Evolutionary conservation across 2,888 invertebrate genomes (phyloP).

Genomic region (Lottia gigantea): DNA sequence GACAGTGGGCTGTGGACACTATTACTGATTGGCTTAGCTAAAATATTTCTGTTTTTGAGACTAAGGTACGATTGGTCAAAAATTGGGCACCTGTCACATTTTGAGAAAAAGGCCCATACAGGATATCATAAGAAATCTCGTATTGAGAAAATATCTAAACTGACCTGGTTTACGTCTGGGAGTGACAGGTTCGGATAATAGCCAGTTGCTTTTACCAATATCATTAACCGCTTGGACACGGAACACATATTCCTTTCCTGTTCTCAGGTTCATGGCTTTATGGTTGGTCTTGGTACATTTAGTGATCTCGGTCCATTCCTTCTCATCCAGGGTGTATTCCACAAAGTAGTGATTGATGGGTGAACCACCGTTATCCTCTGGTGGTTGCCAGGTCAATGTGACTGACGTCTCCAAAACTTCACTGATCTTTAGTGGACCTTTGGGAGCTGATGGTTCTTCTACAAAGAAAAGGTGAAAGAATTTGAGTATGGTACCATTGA

Average conservation of each 20-base stretch:
- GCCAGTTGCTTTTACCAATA: slow-evolving; percentile 47
- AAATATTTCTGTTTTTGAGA: too few relatives aligned
- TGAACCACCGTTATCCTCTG: slow-evolving; percentile 56
- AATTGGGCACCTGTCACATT: too few relatives aligned
- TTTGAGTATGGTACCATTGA: too few relatives aligned
- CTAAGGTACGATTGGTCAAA: too few relatives aligned
- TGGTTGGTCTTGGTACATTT: slow-evolving; percentile 36
- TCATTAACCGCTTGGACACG: slow-evolving; percentile 52
- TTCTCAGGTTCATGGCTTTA: slow-evolving; percentile 73
- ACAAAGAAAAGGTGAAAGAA: slow-evolving; percentile 23
- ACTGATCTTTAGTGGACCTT: slow-evolving; percentile 70
- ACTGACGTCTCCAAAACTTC: slow-evolving; percentile 73
- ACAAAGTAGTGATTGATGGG: slow-evolving; percentile 45
- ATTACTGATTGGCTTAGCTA: too few relatives aligned
- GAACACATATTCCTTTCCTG: slow-evolving; percentile 65
- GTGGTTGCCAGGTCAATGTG: slow-evolving; percentile 51
- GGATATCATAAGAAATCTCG: background rate
- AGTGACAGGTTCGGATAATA: slow-evolving; percentile 46
- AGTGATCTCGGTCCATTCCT: slow-evolving; percentile 23
- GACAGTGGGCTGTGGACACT: too few relatives aligned
- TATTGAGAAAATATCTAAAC: slow-evolving; percentile 58
- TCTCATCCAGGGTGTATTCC: slow-evolving; percentile 36
- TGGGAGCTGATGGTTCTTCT: slow-evolving; percentile 60
- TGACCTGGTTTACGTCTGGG: slow-evolving; percentile 74
- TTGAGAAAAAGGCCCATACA: too few relatives aligned